Conservation (phyloP, 2,888 invertebrate species). For the Oasisia sp. region DNA sequence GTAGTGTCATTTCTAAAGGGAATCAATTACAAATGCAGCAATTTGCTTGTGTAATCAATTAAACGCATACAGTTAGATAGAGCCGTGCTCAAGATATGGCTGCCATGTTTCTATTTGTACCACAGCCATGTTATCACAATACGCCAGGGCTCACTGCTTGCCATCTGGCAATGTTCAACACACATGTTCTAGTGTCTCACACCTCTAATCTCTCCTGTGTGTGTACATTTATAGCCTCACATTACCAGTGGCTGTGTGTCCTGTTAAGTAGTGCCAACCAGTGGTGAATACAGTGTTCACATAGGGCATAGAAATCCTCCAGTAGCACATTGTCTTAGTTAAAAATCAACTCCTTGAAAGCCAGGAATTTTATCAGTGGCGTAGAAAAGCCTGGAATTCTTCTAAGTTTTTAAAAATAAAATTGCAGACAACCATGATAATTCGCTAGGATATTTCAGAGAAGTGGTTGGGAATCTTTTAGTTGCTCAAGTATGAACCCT, state of each 20-base stretch:
- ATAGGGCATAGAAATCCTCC: too few relatives aligned
- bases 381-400: too few relatives aligned
- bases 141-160: not conserved
- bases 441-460: too few relatives aligned
- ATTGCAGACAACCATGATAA: too few relatives aligned
- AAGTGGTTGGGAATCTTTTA: too few relatives aligned
- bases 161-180: not conserved
- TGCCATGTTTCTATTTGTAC: not conserved
- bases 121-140: not conserved
- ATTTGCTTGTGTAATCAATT: not conserved
- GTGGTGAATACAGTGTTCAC: too few relatives aligned
- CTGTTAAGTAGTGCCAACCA: too few relatives aligned
- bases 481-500: too few relatives aligned
- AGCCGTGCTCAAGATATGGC: not conserved
- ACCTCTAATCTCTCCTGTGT: not conserved
- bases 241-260: not conserved
- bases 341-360: too few relatives aligned
- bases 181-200: not conserved
- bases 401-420: too few relatives aligned
- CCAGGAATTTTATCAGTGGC: too few relatives aligned
- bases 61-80: not conserved
- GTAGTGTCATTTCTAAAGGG: not conserved
- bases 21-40: constrained; percentile 7
- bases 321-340: too few relatives aligned
- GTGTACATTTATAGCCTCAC: not conserved